A percentile compares a stretch with the other conserved stretches of the same genome.
Conservation (phyloP, 2,113 vertebrate genomes). For the Puntigrus tetrazona region DNA sequence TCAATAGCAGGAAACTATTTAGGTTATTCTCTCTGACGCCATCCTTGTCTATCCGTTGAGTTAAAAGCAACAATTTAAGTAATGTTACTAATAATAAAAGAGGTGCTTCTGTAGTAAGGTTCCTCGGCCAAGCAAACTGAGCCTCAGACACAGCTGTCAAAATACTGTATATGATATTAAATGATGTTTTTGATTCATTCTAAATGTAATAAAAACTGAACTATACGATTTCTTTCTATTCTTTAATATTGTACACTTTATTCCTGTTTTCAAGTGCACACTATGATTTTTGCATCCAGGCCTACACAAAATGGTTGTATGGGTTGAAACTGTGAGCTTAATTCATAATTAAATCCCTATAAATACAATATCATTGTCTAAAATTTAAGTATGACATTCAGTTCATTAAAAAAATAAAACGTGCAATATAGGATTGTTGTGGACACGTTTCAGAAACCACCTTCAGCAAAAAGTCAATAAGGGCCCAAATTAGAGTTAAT, state of each 20-base stretch:
- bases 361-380: constrained; percentile 11
- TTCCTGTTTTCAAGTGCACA: constrained; percentile 58
- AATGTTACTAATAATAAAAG: background rate
- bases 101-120: constrained; percentile 2
- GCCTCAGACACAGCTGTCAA: constrained; percentile 26
- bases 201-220: constrained; percentile 55
- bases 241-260: constrained; percentile 62
- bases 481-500: constrained; percentile 40
- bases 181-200: constrained; percentile 53
- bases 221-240: constrained; percentile 46
- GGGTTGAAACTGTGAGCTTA: background rate
- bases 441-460: constrained; percentile 8
- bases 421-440: background rate
- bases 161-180: constrained; percentile 48
- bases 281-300: constrained; percentile 44
- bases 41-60: constrained; percentile 6
- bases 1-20: constrained; percentile 25
- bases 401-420: background rate
- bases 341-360: constrained; percentile 16
- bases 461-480: constrained; percentile 18
- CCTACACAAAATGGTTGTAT: background rate
- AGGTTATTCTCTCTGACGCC: background rate
- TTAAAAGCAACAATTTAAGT: constrained; percentile 9
- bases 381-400: background rate
- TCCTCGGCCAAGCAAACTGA: constrained; percentile 1